Base-by-base conservation (phyloP, 2,888 invertebrate genomes). In the Loripinus fragilis region DNA sequence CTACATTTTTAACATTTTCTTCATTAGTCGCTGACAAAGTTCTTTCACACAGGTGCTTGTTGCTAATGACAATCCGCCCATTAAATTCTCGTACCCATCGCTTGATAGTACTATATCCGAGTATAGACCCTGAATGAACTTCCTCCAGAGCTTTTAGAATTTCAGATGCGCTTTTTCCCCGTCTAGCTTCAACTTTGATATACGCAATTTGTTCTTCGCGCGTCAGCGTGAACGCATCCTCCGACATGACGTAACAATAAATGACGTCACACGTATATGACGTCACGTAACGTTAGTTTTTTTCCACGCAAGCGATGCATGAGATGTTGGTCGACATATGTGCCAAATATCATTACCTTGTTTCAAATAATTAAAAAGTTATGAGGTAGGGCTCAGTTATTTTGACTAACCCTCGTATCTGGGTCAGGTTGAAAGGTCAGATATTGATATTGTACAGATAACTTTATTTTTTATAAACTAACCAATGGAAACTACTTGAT, bases 181-280 rank as follows among this genome's bases (percentile, higher is more conserved):
- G n/a, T 20, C 55, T 55, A 55, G 52, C 25, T 50, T 69, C 69
- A 30, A 48, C n/a, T 33, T 69, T 69, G 20, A 69, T 69, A 45
- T 48, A 69, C 48, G 45, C 48, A 25, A 45, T 45, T n/a, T 69
- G 50, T 50, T 69, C 69, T 2, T 48, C 48, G 17, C 48, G 48
- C 48, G 48, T 48, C 48, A 48, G 48, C n/a, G 48, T 48, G 48
- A 48, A 48, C 48, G 7, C 48, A 48, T 38, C 48, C 20, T 48
- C 48, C 48, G 17, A 8, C 48, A 48, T 48, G 7, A 48, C 48
- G 48, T 48, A 5, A 48, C 17, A 3, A 17, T 20, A 20, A 48
- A 15, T 48, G 48, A 48, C 17, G n/a, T 10, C 48, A 48, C 48
- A 48, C 20, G 48, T 20, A 20, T 10, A 48, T 48, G 48, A 48